Base-by-base conservation (phyloP, 1,140 invertebrate genomes). In the Brachionus rubens region DNA sequence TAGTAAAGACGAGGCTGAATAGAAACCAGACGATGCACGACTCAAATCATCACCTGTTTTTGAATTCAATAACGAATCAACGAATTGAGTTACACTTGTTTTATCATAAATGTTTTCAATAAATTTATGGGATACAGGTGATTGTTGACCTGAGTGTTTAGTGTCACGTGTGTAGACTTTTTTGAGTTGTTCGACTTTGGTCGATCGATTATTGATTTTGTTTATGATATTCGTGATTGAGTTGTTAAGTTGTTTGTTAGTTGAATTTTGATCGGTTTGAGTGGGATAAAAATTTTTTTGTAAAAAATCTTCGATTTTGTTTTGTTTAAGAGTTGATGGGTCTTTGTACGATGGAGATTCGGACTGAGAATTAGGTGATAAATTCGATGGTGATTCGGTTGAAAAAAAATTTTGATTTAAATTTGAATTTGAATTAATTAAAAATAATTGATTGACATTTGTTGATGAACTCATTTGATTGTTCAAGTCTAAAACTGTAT, bases 221-320 rank as follows among this genome's bases (percentile, higher is more conserved):
- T 65, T 65, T 6, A 65, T 65, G 6, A 65, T 65, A 26, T 24
- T 65, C 10, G 59, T 43, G 5, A 65, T 65, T 12, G 59, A 65
- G 19, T 65, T 65, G n/a, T 65, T 65, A 0, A 65, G 19, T 16
- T 65, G 16, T 65, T 65, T 65, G 36, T 65, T 65, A 6, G 59
- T 19, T 9, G 36, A 1, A 12, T 19, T 65, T 21, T 3, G 19
- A 24, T 43, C 40, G 3, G 59, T 14, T 65, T 65, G 59, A 28
- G 59, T 65, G 5, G 36, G 43, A 28, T 65, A 65, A 24, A 65
- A 65, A 2, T 41, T 65, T 65, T 65, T 65, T 43, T 65, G 59
- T 6, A 65, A 36, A 14, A 65, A 65, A 65, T 41, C 26, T 28
- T 65, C 59, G n/a, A 65, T 65, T 65, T 65, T 65, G 19, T 65